Evolutionary conservation across 1,140 invertebrate species (phyloP).

Genomic region (Trichonephila inaurata): DNA sequence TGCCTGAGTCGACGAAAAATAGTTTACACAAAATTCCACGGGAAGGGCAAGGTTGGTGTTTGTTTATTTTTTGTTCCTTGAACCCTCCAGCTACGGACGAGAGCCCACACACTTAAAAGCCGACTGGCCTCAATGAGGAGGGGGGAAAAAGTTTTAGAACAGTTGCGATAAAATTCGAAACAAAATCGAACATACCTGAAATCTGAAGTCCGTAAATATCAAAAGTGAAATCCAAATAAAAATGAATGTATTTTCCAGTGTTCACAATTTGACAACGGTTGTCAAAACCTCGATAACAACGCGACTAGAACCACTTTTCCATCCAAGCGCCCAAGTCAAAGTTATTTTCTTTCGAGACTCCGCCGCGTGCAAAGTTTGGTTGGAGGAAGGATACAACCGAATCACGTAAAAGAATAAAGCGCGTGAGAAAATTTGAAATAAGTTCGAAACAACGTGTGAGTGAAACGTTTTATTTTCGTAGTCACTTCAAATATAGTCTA

Average conservation of each 20-base stretch:
- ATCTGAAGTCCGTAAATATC: neutral
- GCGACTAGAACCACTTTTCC: conserved; percentile 38
- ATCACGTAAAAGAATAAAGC: neutral
- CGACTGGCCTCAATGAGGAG: conserved; percentile 14
- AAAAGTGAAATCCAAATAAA: conserved; percentile 46
- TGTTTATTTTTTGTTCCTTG: conserved; percentile 43
- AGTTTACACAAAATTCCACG: conserved; percentile 25
- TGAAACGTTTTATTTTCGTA: neutral
- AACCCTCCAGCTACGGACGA: conserved; percentile 40
- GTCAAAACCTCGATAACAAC: neutral
- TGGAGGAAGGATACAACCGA: conserved; percentile 28
- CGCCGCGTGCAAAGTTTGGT: conserved; percentile 50
- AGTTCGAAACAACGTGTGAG: neutral
- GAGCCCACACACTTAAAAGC: conserved; percentile 30
- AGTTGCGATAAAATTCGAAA: neutral
- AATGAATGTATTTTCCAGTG: neutral
- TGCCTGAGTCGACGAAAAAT: neutral
- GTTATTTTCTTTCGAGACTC: conserved; percentile 13
- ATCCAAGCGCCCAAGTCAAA: neutral
- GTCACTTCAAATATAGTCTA: neutral
- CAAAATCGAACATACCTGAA: neutral
- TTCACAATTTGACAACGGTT: conserved; percentile 14
- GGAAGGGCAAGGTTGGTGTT: conserved; percentile 19
- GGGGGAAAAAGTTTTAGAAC: neutral
- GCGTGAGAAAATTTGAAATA: neutral